Percentiles rank a stretch among this genome's conserved stretches.
Evolutionary conservation across 1,140 invertebrate genomes (phyloP).

Genomic region (Chymomyza costata): DNA sequence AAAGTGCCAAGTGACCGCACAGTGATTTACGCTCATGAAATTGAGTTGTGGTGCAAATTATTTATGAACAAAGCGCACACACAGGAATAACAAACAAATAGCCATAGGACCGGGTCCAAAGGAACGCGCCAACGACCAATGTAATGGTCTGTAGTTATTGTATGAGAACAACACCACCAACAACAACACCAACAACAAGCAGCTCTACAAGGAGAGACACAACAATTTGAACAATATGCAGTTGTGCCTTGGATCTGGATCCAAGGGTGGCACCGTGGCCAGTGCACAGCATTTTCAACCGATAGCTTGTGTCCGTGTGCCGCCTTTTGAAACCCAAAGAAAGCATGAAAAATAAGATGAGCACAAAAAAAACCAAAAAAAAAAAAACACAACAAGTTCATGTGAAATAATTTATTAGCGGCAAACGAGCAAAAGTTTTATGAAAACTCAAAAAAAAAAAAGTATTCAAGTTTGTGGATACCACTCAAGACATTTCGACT

Average conservation of each 20-base stretch:
- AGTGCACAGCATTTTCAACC: not conserved
- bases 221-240: too few relatives aligned
- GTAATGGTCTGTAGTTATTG: slow-evolving; percentile 40
- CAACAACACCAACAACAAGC: too few relatives aligned
- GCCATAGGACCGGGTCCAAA: slow-evolving; percentile 1
- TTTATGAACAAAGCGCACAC: slow-evolving; percentile 69
- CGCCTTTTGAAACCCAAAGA: slow-evolving; percentile 25
- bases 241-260: slow-evolving; percentile 8
- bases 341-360: too few relatives aligned
- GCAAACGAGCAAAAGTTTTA: slow-evolving; percentile 70
- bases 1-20: slow-evolving; percentile 52
- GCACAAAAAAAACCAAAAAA: too few relatives aligned
- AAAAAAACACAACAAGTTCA: too few relatives aligned
- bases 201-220: too few relatives aligned
- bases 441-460: slow-evolving; percentile 57
- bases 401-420: slow-evolving; percentile 68
- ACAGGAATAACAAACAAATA: slow-evolving; percentile 56
- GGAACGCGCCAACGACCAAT: slow-evolving; percentile 35
- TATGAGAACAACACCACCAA: slow-evolving; percentile 22
- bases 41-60: slow-evolving; percentile 71
- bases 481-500: too few relatives aligned
- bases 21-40: slow-evolving; percentile 72
- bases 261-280: not conserved
- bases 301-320: slow-evolving; percentile 37
- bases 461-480: too few relatives aligned